Evolutionary conservation across 2,797 vertebrate genomes (phyloP), one percentile per base, ranked within the genome.

Genomic region (Neosalanx taihuensis): DNA sequence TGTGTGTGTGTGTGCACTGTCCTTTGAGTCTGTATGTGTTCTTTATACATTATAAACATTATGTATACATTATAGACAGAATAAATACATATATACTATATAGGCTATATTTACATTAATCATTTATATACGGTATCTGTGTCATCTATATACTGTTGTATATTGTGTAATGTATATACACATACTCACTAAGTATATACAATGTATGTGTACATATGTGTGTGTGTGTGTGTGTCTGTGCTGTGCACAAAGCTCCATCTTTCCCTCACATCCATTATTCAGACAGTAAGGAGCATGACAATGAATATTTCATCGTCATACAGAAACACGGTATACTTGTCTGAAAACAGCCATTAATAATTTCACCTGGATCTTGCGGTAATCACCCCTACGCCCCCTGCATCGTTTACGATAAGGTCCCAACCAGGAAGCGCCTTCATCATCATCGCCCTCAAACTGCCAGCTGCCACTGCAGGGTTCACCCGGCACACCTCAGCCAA

Each of bases 241-340:
- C 51, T 56, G 51, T 56, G n/a, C 51, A 56, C 26, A 23, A 56
- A 76, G 78, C 73, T 71, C 35, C 71, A 71, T 84, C 78, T 75
- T 77, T 70, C 49, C 63, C 72, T 77, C 64, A 63, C 70, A 87
- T 88, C 72, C 66, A 86, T 89, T 81, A 90, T 90, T 90, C 67
- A 87, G 23, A 65, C 56, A 30, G 73, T 79, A 78, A 37, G 29
- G 75, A 74, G 72, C 66, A 70, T 76, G 74, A 71, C 46, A 59
- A 85, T 88, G 46, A 90, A 88, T 90, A 85, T 85, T 90, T 89
- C 1, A 90, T 89, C 75, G 15, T 64, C 46, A 31, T 74, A 59
- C 69, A 82, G 63, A 83, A 87, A 76, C 53, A 13, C 26, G 17
- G 56, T 58, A 58, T 71, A 76, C 79, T 26, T 68, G 59, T 74